Conservation (phyloP, 2,797 vertebrate genomes). For the Takifugu ocellatus region DNA sequence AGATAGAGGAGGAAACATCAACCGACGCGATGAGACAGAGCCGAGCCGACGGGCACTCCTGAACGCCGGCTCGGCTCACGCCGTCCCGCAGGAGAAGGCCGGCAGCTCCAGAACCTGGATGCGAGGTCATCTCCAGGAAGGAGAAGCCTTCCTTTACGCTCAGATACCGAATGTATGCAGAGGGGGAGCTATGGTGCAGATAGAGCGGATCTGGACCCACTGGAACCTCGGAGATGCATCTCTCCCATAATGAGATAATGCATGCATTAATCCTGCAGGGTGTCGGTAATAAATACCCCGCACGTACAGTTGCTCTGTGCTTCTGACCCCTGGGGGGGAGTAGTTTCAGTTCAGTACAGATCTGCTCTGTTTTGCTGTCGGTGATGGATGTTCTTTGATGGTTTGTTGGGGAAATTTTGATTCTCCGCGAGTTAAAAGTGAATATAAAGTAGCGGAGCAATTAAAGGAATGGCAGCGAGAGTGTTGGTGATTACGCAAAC, state of each 20-base stretch:
- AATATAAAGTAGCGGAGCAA: neutral
- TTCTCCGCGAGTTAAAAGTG: neutral
- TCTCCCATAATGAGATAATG: constrained; percentile 30
- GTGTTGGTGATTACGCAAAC: too few species aligned
- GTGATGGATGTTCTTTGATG: constrained; percentile 34
- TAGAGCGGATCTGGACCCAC: constrained; percentile 38
- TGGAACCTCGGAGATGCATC: constrained; percentile 17
- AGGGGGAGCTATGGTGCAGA: constrained; percentile 33
- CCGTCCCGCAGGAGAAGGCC: constrained; percentile 1
- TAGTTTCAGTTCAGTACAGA: constrained; percentile 38
- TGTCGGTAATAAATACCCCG: constrained; percentile 64
- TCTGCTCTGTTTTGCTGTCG: constrained; percentile 34
- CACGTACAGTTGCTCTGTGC: constrained; percentile 66
- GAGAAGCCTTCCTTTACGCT: constrained; percentile 38
- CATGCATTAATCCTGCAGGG: constrained; percentile 57
- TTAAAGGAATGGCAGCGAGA: too few species aligned
- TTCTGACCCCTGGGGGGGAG: constrained; percentile 7
- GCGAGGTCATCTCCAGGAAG: constrained; percentile 31
- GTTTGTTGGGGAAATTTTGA: neutral
- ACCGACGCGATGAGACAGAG: constrained; percentile 31
- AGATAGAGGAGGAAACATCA: constrained; percentile 62
- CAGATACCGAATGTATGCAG: neutral
- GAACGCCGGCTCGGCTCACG: constrained; percentile 36
- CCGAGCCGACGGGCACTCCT: constrained; percentile 24
- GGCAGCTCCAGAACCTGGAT: constrained; percentile 13